A percentile compares a stretch with the other conserved stretches of the same genome.
These are phyloP conservation scores for Dasysyrphus tricinctus DNA, from an alignment of 2,888 invertebrate genomes.

Conservation along the genomic window DNA sequence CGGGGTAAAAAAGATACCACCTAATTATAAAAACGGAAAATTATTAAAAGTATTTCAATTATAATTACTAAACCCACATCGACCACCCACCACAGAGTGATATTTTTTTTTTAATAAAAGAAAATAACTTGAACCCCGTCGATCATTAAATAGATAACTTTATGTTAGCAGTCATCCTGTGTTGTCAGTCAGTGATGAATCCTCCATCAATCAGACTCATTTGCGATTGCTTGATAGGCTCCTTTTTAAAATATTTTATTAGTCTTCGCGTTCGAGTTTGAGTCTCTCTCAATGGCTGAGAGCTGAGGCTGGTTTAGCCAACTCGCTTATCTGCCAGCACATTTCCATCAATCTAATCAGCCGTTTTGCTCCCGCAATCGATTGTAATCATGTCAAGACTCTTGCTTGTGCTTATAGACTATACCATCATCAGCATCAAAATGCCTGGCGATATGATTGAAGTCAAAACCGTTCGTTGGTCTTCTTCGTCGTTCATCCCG, in stretches of 20 bases:
- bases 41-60: background rate
- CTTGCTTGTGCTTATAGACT: constrained; percentile 28
- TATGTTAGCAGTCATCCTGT: constrained; percentile 65
- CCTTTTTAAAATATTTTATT: constrained; percentile 68
- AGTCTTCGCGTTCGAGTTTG: constrained; percentile 11
- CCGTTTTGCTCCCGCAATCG: constrained; percentile 68
- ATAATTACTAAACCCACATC: background rate
- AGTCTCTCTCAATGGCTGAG: background rate
- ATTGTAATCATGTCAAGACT: constrained; percentile 72
- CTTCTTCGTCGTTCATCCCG: constrained; percentile 11
- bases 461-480: constrained; percentile 61
- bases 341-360: constrained; percentile 71
- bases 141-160: constrained; percentile 73
- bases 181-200: constrained; percentile 58
- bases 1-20: too few relatives aligned
- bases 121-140: constrained; percentile 8
- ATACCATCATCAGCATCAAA: constrained; percentile 45
- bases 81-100: constrained; percentile 1
- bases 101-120: background rate
- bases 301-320: constrained; percentile 13
- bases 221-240: constrained; percentile 52
- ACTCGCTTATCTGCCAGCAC: constrained; percentile 41
- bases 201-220: constrained; percentile 71
- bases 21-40: too few relatives aligned
- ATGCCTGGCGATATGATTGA: constrained; percentile 75